phyloP scores from a whole-genome alignment of 2,888 invertebrate species.

The Tinea semifulvella region DNA sequence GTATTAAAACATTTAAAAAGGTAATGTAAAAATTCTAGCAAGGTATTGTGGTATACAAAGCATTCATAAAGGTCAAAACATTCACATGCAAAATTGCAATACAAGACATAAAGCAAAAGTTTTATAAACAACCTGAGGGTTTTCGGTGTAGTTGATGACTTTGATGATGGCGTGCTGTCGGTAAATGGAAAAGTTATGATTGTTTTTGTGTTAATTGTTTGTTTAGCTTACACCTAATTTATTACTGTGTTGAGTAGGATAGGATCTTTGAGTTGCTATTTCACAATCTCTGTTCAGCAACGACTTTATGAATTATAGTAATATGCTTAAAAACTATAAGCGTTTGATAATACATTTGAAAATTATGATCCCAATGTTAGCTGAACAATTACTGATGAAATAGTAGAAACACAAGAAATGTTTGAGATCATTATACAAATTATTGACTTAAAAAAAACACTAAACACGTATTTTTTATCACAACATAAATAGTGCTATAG shows the following conservation, averaged over 20 bases:
- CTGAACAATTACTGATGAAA: no score
- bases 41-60: no score
- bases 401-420: no score
- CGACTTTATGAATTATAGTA: no score
- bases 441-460: no score
- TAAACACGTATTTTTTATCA: neutral
- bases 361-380: no score
- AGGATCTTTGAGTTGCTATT: neutral
- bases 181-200: constrained; percentile 43
- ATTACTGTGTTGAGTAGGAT: neutral
- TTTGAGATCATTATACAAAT: no score
- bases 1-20: no score
- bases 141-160: constrained; percentile 66
- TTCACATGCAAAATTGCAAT: constrained; percentile 6
- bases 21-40: no score
- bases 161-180: constrained; percentile 63
- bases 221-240: neutral
- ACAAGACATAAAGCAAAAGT: constrained; percentile 8
- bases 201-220: constrained; percentile 3
- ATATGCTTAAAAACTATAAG: no score
- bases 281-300: neutral
- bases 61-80: constrained; percentile 19
- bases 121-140: constrained; percentile 53
- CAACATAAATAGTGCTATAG: constrained; percentile 6
- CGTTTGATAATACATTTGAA: no score